A percentile compares a stretch with the other conserved stretches of the same genome.
These are phyloP conservation scores for Vicugna pacos DNA, from an alignment of 2,113 vertebrate genomes.

Conservation along the genomic window DNA sequence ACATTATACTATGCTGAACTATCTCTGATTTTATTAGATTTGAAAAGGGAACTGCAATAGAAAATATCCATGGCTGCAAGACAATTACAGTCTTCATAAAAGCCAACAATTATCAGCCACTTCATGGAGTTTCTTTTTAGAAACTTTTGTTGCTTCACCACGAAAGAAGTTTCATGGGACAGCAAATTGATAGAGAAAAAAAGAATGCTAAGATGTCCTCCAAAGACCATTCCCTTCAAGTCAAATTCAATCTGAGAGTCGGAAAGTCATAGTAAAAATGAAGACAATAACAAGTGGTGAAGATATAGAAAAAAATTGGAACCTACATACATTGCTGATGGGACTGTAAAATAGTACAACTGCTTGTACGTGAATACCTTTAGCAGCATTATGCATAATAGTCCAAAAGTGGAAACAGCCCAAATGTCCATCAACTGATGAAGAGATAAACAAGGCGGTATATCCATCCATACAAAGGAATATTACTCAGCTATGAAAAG, in stretches of 20 bases:
- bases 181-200: conserved; percentile 38
- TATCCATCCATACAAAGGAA: neutral
- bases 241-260: neutral
- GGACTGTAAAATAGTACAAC: neutral
- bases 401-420: neutral
- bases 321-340: neutral
- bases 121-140: neutral
- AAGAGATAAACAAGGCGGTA: neutral
- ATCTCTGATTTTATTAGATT: neutral
- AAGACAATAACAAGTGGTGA: neutral
- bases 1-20: neutral
- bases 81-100: neutral
- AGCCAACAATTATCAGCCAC: neutral
- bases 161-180: neutral
- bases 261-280: neutral
- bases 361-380: neutral
- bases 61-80: neutral
- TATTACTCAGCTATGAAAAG: conserved; percentile 20
- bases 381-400: neutral
- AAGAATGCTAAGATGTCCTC: conserved; percentile 12
- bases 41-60: neutral
- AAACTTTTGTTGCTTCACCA: neutral
- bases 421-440: neutral
- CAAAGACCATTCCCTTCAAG: neutral
- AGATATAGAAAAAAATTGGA: neutral